Evolutionary conservation across 2,113 vertebrate genomes (phyloP).

Genomic region (Pao palembangensis): DNA sequence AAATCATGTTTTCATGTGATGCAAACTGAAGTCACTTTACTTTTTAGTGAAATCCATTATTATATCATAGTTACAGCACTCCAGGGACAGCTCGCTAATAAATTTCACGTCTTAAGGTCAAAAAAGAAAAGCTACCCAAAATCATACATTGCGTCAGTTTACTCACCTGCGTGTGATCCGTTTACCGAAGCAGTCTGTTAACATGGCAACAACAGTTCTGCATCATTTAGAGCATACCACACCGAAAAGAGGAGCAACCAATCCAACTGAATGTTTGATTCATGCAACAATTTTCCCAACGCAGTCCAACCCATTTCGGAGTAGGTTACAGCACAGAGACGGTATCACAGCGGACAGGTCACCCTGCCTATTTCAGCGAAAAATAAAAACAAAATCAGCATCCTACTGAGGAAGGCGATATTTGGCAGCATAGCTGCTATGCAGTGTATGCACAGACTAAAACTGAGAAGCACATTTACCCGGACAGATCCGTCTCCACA

Average conservation of each 20-base stretch:
- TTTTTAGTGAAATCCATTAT: too few species aligned
- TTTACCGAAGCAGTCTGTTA: slow-evolving; percentile 5
- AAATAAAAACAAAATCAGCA: background rate
- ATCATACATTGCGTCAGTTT: slow-evolving; percentile 17
- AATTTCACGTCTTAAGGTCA: slow-evolving; percentile 44
- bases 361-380: background rate
- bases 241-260: background rate
- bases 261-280: background rate
- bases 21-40: background rate
- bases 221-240: background rate
- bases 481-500: slow-evolving; percentile 9
- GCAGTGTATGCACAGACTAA: background rate
- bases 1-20: too few species aligned
- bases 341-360: background rate
- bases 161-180: slow-evolving; percentile 22
- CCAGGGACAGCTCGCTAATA: slow-evolving; percentile 51
- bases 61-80: background rate
- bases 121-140: slow-evolving; percentile 16
- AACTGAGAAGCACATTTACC: slow-evolving; percentile 19
- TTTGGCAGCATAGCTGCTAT: background rate
- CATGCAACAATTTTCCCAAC: slow-evolving; percentile 38
- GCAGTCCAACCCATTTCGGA: background rate
- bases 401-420: background rate
- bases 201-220: background rate
- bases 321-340: background rate